Conservation (phyloP, 2,113 vertebrate genomes). For the Dromiciops gliroides region DNA sequence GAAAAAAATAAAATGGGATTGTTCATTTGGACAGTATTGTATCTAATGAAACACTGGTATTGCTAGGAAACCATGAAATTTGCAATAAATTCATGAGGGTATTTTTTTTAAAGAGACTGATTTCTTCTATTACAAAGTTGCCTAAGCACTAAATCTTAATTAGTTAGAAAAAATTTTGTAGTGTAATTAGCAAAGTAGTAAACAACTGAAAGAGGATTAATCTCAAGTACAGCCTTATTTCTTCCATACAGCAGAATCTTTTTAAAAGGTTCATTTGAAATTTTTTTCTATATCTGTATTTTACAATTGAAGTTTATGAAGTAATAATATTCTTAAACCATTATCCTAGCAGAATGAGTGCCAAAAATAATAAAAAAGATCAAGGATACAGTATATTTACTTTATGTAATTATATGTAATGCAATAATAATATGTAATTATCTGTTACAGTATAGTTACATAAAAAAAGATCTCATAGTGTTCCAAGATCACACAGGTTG, state of each 20-base stretch:
- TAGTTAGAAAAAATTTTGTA: not conserved
- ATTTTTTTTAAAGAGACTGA: conserved; percentile 61
- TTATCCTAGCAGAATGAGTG: not conserved
- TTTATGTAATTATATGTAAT: too few species aligned
- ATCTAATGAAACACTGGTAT: conserved; percentile 81
- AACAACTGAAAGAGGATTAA: not conserved
- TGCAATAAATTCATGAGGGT: conserved; percentile 83
- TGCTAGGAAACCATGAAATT: conserved; percentile 83
- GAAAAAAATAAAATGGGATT: conserved; percentile 70
- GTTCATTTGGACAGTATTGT: conserved; percentile 75
- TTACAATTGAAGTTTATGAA: not conserved
- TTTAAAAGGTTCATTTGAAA: not conserved
- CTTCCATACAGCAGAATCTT: not conserved
- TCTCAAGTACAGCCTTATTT: not conserved
- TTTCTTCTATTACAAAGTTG: not conserved
- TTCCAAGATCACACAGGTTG: not conserved
- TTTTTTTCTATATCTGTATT: not conserved
- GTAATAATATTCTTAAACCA: not conserved
- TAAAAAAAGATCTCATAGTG: not conserved
- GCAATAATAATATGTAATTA: too few species aligned
- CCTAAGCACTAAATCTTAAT: not conserved
- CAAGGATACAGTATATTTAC: not conserved
- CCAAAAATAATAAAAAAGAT: not conserved
- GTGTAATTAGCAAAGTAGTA: not conserved
- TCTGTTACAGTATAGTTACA: too few species aligned